These are phyloP conservation scores for Emmelina monodactyla DNA, from an alignment of 2,888 invertebrate species.

Conservation along the genomic window DNA sequence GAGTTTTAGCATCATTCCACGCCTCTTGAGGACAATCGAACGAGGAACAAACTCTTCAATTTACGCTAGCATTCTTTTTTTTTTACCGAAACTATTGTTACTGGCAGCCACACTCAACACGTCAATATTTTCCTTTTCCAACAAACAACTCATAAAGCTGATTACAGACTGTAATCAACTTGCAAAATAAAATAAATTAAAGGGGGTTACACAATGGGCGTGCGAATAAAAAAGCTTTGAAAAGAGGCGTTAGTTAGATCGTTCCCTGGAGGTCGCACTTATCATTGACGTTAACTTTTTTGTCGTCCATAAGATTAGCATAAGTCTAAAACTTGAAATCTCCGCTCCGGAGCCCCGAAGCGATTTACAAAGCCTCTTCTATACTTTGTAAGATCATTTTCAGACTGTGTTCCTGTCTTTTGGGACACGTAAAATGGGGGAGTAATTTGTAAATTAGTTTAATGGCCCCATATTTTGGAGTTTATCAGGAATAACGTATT, in stretches of 20 bases:
- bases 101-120: too few species aligned
- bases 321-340: conserved; percentile 49
- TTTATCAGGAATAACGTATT: neutral
- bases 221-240: conserved; percentile 30
- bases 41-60: conserved; percentile 35
- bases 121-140: too few species aligned
- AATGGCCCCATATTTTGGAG: conserved; percentile 13
- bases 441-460: conserved; percentile 44
- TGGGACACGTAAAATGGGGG: conserved; percentile 36
- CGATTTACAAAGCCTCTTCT: conserved; percentile 42
- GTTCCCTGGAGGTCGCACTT: conserved; percentile 52
- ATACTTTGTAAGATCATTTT: conserved; percentile 64
- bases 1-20: conserved; percentile 46
- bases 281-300: conserved; percentile 65
- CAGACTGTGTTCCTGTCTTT: conserved; percentile 40
- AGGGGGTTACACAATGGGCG: conserved; percentile 34
- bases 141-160: too few species aligned
- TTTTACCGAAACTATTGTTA: too few species aligned
- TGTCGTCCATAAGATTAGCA: conserved; percentile 67
- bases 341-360: conserved; percentile 38
- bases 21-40: conserved; percentile 45
- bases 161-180: conserved; percentile 4
- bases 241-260: conserved; percentile 29
- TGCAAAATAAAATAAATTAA: conserved; percentile 37
- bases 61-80: too few species aligned